These are phyloP conservation scores for Grallaria varia DNA, from an alignment of 2,113 vertebrate species.

Conservation along the genomic window DNA sequence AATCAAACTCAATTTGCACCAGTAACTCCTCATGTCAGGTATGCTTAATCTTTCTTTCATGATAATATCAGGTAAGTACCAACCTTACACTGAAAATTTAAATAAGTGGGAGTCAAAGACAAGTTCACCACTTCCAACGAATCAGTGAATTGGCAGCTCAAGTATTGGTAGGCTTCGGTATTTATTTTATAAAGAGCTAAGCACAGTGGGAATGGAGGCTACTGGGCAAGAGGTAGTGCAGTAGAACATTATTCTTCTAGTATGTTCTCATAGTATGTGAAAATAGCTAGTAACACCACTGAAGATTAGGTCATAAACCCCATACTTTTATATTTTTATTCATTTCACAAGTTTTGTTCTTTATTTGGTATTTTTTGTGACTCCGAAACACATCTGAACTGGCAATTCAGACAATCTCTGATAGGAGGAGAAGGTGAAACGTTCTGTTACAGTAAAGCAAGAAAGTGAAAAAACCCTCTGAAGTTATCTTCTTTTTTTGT, in stretches of 20 bases:
- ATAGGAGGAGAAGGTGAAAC: not conserved
- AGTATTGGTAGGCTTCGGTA: not conserved
- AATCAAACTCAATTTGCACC: not conserved
- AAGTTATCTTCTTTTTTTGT: not conserved
- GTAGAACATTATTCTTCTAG: not conserved
- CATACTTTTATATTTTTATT: fast-evolving
- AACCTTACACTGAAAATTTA: not conserved
- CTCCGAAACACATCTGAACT: not conserved
- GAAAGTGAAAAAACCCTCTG: not conserved
- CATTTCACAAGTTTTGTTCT: not conserved
- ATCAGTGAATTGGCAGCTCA: not conserved
- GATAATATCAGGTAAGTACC: not conserved
- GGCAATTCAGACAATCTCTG: not conserved
- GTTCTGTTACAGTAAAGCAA: not conserved
- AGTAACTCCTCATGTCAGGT: not conserved
- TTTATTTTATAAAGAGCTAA: not conserved
- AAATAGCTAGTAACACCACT: not conserved
- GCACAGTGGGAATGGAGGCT: not conserved
- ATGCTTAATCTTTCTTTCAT: not conserved
- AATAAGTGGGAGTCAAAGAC: not conserved
- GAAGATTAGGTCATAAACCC: not conserved
- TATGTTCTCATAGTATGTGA: not conserved
- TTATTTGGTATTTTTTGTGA: not conserved
- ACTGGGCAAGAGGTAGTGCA: not conserved
- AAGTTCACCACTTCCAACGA: not conserved